Percentiles rank a stretch among this genome's conserved stretches.
Conservation (phyloP, 2,113 vertebrate genomes). For the Microtus montanus region DNA sequence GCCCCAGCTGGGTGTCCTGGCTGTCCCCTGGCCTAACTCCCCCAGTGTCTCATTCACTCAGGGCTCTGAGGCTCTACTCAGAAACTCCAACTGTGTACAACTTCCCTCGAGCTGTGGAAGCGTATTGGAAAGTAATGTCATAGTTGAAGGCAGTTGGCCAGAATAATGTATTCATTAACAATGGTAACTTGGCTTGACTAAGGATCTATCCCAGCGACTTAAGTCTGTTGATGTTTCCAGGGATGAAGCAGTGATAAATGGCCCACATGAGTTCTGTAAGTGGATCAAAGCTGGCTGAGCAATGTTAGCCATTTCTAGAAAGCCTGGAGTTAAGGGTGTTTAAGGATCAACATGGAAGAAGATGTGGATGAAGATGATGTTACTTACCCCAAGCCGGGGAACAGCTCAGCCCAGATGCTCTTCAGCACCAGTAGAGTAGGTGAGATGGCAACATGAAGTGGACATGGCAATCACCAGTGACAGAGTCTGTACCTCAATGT, state of each 20-base stretch:
- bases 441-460: background rate
- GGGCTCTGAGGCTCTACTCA: background rate
- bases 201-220: background rate
- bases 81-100: background rate
- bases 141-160: background rate
- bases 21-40: background rate
- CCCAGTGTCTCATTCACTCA: background rate
- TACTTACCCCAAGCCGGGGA: background rate
- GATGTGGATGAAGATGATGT: too few species aligned
- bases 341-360: background rate
- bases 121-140: background rate
- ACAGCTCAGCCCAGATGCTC: background rate
- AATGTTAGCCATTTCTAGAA: background rate
- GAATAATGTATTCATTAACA: background rate
- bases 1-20: rapidly evolving
- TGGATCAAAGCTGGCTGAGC: background rate
- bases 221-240: background rate
- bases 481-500: background rate
- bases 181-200: background rate
- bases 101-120: background rate
- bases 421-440: background rate
- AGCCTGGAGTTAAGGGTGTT: background rate
- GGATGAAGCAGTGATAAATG: background rate
- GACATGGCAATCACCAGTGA: background rate
- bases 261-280: background rate